A percentile compares a stretch with the other conserved stretches of the same genome.
These are phyloP conservation scores for Pseudorectes ferrugineus DNA, from an alignment of 2,113 vertebrate genomes.

Conservation along the genomic window DNA sequence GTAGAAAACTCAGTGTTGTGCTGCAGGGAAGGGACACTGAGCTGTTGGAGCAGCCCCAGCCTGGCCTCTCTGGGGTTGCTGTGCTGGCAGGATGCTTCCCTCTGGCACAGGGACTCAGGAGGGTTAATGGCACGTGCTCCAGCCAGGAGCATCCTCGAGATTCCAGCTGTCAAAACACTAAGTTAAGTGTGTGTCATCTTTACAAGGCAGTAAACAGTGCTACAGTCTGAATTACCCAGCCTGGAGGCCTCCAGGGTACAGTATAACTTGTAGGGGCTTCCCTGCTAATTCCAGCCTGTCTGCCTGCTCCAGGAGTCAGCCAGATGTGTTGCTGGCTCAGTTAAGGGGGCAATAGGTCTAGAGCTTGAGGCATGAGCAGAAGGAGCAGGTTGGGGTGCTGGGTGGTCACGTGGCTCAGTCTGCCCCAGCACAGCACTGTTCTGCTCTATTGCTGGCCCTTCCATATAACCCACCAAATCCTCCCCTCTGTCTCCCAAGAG, in stretches of 20 bases:
- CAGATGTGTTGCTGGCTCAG: not conserved
- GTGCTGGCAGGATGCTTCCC: not conserved
- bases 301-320: not conserved
- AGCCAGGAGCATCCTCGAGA: not conserved
- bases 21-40: not conserved
- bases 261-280: not conserved
- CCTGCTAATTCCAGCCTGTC: not conserved
- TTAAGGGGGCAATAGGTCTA: not conserved
- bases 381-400: not conserved
- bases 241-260: not conserved
- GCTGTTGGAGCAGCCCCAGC: not conserved
- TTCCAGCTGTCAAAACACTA: not conserved
- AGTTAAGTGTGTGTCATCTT: not conserved
- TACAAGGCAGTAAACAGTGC: not conserved
- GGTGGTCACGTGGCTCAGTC: fast-evolving
- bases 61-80: not conserved
- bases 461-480: not conserved
- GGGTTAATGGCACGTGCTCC: not conserved
- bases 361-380: not conserved
- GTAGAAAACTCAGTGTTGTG: not conserved
- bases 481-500: not conserved
- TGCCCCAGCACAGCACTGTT: not conserved
- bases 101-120: fast-evolving
- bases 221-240: not conserved
- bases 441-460: not conserved